Percentiles rank a stretch among this genome's conserved stretches.
Conservation (phyloP, 2,797 vertebrate genomes). For the Sebastolobus altivelis region DNA sequence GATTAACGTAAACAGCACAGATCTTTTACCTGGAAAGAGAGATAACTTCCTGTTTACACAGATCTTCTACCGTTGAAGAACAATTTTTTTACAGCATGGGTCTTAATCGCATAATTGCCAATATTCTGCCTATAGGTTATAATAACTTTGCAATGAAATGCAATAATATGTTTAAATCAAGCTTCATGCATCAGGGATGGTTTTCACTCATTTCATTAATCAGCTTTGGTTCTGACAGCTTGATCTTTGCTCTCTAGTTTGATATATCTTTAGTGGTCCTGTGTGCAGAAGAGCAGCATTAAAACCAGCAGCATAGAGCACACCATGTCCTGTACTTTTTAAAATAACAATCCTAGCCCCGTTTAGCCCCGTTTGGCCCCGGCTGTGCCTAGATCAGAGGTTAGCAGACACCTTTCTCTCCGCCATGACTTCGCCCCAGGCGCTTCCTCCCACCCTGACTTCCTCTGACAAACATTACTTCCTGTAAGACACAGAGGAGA, state of each 20-base stretch:
- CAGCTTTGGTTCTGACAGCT: background rate
- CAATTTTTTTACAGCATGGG: no score
- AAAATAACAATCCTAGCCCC: slow-evolving; percentile 5
- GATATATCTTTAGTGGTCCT: background rate
- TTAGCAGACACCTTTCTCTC: slow-evolving; percentile 71
- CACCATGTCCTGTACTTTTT: slow-evolving; percentile 11
- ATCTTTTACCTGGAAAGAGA: no score
- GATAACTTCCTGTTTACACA: no score
- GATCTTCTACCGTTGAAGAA: no score
- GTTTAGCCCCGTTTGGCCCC: background rate
- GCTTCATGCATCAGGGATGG: no score
- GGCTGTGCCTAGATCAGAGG: slow-evolving; percentile 62
- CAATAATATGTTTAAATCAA: background rate
- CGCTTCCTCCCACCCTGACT: slow-evolving; percentile 70
- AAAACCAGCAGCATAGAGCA: background rate
- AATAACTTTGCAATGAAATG: background rate
- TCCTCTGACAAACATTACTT: slow-evolving; percentile 80
- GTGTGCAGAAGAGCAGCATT: background rate
- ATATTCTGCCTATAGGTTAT: no score
- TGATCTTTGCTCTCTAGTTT: no score
- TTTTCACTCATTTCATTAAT: background rate
- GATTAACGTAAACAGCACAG: no score
- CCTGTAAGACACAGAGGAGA: slow-evolving; percentile 77
- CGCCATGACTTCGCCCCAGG: slow-evolving; percentile 45
- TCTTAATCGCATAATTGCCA: no score